Conservation (phyloP, 2,113 vertebrate genomes). For the Zeus faber region DNA sequence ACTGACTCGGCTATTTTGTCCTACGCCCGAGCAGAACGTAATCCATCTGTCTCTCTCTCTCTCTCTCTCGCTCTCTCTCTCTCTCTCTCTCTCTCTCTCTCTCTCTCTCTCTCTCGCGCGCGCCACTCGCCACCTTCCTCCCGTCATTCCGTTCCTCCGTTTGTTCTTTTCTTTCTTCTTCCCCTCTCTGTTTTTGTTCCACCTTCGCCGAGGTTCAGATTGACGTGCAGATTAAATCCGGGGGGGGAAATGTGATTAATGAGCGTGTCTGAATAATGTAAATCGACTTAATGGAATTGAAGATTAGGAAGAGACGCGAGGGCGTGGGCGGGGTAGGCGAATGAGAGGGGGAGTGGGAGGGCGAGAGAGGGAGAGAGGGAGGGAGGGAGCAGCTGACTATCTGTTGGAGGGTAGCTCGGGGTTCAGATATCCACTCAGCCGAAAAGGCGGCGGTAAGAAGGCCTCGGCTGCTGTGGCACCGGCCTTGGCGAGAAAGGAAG, state of each 20-base stretch:
- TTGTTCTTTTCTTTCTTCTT: background rate
- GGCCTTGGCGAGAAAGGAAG: slow-evolving; percentile 35
- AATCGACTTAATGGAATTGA: slow-evolving; percentile 84
- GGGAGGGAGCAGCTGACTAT: slow-evolving; percentile 52
- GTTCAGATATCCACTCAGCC: slow-evolving; percentile 86
- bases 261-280: slow-evolving; percentile 76
- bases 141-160: slow-evolving; percentile 5
- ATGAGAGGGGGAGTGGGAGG: slow-evolving; percentile 25
- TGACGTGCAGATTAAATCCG: slow-evolving; percentile 65
- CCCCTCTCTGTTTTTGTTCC: background rate
- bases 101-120: slow-evolving; percentile 24
- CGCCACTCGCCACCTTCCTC: slow-evolving; percentile 20
- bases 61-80: slow-evolving; percentile 27
- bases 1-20: slow-evolving; percentile 26
- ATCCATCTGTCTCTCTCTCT: slow-evolving; percentile 49
- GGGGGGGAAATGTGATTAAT: slow-evolving; percentile 76
- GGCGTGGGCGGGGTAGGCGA: slow-evolving; percentile 3
- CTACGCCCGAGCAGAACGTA: slow-evolving; percentile 33
- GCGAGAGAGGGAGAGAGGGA: background rate
- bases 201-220: slow-evolving; percentile 45
- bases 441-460: slow-evolving; percentile 72
- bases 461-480: slow-evolving; percentile 61
- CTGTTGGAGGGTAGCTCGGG: slow-evolving; percentile 67
- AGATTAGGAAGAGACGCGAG: slow-evolving; percentile 19
- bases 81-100: slow-evolving; percentile 42